These are phyloP conservation scores for Serinus canaria DNA, from an alignment of 2,113 vertebrate genomes.

Conservation along the genomic window DNA sequence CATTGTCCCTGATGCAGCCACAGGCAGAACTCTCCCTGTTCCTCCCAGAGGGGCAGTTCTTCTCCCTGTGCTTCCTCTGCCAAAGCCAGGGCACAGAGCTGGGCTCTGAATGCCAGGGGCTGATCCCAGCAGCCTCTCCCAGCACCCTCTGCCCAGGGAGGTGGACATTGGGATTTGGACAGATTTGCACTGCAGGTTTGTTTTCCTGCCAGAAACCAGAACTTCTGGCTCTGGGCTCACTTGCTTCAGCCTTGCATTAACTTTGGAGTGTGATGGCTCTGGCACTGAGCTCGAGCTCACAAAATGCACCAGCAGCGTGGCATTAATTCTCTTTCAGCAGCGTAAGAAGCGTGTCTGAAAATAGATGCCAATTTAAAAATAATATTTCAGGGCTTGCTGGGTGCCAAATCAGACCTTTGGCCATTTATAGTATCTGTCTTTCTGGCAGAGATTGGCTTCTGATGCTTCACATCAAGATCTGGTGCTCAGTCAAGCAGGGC, in stretches of 20 bases:
- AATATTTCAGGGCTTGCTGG: not conserved
- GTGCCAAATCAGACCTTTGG: slow-evolving; percentile 54
- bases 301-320: not conserved
- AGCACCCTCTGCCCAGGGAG: not conserved
- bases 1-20: not conserved
- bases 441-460: slow-evolving; percentile 8
- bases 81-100: not conserved
- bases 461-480: slow-evolving; percentile 13
- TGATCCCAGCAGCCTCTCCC: not conserved
- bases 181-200: not conserved
- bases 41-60: not conserved
- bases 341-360: not conserved
- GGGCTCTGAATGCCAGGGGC: not conserved
- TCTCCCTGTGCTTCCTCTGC: not conserved
- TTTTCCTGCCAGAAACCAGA: not conserved
- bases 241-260: not conserved
- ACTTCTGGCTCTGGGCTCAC: not conserved
- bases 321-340: slow-evolving; percentile 35
- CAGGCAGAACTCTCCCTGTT: not conserved
- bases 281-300: not conserved
- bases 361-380: slow-evolving; percentile 45
- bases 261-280: slow-evolving; percentile 4
- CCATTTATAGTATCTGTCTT: slow-evolving; percentile 41
- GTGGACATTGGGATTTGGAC: accelerated
- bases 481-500: slow-evolving; percentile 17